Evolutionary conservation across 2,888 invertebrate genomes (phyloP), one percentile per base, ranked within the genome.

Genomic region (Pollenia amentaria): DNA sequence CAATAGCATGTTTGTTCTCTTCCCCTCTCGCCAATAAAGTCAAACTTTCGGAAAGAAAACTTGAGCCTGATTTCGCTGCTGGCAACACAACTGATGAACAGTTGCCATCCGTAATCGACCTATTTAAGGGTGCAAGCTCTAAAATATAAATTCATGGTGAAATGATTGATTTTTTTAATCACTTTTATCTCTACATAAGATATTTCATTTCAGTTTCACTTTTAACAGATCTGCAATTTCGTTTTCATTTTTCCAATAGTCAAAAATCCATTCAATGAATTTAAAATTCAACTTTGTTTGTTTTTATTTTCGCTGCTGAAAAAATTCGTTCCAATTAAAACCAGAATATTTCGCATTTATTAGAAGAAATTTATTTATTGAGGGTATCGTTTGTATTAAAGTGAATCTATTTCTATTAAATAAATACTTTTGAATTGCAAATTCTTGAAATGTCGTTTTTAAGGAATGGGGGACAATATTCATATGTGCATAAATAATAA

Each of bases 401-500:
- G 29, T 1, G 21, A 64, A 57, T 46, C 44, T 9, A 48, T 44
- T 64, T 77, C 62, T 70, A 72, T 78, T 78, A 72, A 18, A 64
- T 4, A 65, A 85, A 65, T 21, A 72, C 40, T 67, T 76, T 82
- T 73, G 78, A 85, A 64, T 85, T 85, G 82, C 83, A 78, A 86
- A 82, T 82, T 60, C 2, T 29, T 29, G 29, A 29, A 29, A 9
- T 44, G 38, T 62, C 10, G 18, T 64, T 29, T 18, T 44, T 16
- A 46, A 69, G 42, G 16, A 70, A 80, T 57, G 29, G 40, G 62
- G 48, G 55, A 70, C 76, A 83, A 40, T 76, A 67, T 69, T 42
- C 10, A 51, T 29, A 62, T 62, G 51, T 48, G 57, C 55, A 62
- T 29, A 53, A 57, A 64, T 64, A 84, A 65, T 21, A 86, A 75